Conservation (phyloP, 1,140 invertebrate species). For the Galleria mellonella region DNA sequence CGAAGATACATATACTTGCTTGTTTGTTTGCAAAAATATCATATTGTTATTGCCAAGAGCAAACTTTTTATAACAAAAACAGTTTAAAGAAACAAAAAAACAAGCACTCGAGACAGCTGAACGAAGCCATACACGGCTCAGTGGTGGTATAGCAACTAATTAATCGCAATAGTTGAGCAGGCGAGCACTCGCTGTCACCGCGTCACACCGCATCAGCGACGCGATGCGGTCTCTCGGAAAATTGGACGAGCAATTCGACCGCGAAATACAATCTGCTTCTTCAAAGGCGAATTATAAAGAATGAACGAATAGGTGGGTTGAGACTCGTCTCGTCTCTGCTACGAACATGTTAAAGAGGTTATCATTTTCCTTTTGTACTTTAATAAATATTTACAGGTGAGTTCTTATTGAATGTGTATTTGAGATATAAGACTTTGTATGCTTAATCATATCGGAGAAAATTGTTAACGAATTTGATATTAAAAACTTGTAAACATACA, state of each 20-base stretch:
- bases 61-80: too few species aligned
- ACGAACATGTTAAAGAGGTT: too few species aligned
- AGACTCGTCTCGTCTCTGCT: not conserved
- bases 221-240: conserved; percentile 32
- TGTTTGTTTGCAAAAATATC: too few species aligned
- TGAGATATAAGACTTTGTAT: too few species aligned
- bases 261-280: conserved; percentile 21
- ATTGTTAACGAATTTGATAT: too few species aligned
- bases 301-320: not conserved
- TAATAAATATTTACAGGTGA: too few species aligned
- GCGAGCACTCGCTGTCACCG: conserved; percentile 40
- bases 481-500: too few species aligned
- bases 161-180: conserved; percentile 37
- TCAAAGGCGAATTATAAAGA: not conserved
- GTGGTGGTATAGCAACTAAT: conserved; percentile 35
- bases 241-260: conserved; percentile 31
- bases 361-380: too few species aligned
- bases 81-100: conserved; percentile 25
- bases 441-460: too few species aligned
- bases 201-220: conserved; percentile 49
- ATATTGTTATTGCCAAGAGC: too few species aligned
- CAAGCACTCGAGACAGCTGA: conserved; percentile 40
- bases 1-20: too few species aligned
- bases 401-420: too few species aligned
- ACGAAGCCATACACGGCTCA: conserved; percentile 47